Conservation (phyloP, 2,888 invertebrate species). For the Amblyjoppa proteus region DNA sequence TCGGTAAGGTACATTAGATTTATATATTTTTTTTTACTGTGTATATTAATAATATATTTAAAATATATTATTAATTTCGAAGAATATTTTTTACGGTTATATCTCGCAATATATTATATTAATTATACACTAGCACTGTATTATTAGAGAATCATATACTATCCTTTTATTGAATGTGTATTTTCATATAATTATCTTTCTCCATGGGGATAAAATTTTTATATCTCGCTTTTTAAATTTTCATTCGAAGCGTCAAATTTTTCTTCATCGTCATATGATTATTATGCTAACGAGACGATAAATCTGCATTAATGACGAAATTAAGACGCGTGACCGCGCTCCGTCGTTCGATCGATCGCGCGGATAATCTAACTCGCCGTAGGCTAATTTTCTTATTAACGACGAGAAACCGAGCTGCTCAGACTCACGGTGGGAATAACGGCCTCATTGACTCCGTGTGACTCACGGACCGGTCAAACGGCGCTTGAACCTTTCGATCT, state of each 20-base stretch:
- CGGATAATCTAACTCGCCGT: slow-evolving; percentile 56
- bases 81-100: too few relatives aligned
- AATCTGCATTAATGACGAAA: slow-evolving; percentile 40
- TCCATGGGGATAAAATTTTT: background rate
- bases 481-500: slow-evolving; percentile 76
- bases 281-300: background rate
- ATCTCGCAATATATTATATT: too few relatives aligned
- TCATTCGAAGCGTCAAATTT: background rate
- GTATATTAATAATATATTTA: too few relatives aligned
- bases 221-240: slow-evolving; percentile 1
- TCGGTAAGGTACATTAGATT: too few relatives aligned
- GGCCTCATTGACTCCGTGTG: slow-evolving; percentile 68
- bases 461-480: slow-evolving; percentile 80
- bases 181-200: background rate
- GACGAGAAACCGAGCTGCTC: slow-evolving; percentile 21
- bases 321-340: slow-evolving; percentile 37
- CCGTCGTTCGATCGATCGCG: slow-evolving; percentile 39
- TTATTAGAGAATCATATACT: too few relatives aligned
- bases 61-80: too few relatives aligned
- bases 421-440: slow-evolving; percentile 59
- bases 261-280: background rate
- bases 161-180: background rate
- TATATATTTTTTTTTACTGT: too few relatives aligned
- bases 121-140: too few relatives aligned
- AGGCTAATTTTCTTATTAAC: slow-evolving; percentile 50